Conservation (phyloP, 2,888 invertebrate genomes). For the Drosophila kambysellisi region DNA sequence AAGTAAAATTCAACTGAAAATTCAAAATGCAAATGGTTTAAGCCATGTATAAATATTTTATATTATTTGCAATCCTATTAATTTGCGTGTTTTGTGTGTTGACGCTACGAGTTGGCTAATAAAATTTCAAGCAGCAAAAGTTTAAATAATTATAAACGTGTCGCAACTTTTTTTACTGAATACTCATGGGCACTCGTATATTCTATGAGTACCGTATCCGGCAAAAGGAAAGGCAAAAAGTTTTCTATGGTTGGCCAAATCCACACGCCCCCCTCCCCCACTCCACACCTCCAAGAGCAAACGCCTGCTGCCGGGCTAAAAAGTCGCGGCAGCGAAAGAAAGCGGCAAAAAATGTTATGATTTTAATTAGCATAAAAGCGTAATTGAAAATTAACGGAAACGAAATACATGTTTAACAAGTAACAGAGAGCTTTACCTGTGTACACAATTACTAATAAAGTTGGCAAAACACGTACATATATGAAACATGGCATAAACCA, state of each 20-base stretch:
- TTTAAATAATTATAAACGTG: constrained; percentile 22
- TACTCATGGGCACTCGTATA: constrained; percentile 12
- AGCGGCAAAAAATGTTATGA: constrained; percentile 55
- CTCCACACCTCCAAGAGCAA: too few relatives aligned
- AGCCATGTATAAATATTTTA: constrained; percentile 10
- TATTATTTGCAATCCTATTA: constrained; percentile 1
- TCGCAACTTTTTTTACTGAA: constrained; percentile 16
- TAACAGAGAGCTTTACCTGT: constrained; percentile 22
- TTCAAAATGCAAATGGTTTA: constrained; percentile 7
- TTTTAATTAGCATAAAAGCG: constrained; percentile 78
- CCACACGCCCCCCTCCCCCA: not conserved
- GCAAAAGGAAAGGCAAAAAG: constrained; percentile 30
- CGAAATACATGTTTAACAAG: constrained; percentile 38
- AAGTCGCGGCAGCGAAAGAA: constrained; percentile 36
- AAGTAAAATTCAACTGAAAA: not conserved
- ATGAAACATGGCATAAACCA: not conserved
- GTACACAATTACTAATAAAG: constrained; percentile 8
- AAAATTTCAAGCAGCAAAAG: constrained; percentile 13
- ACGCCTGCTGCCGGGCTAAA: constrained; percentile 5
- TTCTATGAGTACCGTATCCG: constrained; percentile 10
- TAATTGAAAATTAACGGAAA: constrained; percentile 76
- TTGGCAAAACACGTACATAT: not conserved
- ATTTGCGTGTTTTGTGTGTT: constrained; percentile 2
- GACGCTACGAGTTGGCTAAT: constrained; percentile 4
- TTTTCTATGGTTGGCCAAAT: constrained; percentile 28